Percentiles rank a stretch among this genome's conserved stretches.
These are phyloP conservation scores for Syndactyla subalaris DNA, from an alignment of 2,797 vertebrate species.

Conservation along the genomic window DNA sequence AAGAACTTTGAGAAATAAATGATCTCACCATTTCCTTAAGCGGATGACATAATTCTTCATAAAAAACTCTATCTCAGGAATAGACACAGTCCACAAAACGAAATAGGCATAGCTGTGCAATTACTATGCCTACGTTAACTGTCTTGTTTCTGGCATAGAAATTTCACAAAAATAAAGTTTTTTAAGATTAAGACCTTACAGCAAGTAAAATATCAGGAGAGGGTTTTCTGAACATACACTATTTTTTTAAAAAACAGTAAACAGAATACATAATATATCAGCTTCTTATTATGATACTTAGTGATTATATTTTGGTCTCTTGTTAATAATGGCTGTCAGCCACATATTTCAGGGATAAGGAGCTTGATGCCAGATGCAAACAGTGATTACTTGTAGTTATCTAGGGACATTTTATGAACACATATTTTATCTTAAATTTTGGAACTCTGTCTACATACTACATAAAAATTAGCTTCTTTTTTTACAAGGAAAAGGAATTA, in stretches of 20 bases:
- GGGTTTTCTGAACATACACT: neutral
- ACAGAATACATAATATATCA: neutral
- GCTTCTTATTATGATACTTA: neutral
- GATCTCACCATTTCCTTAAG: constrained; percentile 43
- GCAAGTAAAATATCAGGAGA: neutral
- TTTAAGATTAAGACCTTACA: neutral
- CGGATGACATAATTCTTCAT: constrained; percentile 6
- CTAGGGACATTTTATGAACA: neutral
- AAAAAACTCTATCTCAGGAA: neutral
- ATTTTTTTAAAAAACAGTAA: neutral
- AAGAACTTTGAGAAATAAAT: constrained; percentile 64
- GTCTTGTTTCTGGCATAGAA: neutral
- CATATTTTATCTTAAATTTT: neutral
- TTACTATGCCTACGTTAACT: neutral
- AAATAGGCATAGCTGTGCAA: neutral
- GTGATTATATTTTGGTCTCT: neutral
- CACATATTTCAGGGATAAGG: neutral
- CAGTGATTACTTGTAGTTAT: neutral
- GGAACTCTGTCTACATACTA: neutral
- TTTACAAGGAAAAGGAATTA: neutral
- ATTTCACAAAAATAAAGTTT: neutral
- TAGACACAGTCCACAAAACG: neutral
- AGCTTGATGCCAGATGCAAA: neutral
- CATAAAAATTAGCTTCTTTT: neutral
- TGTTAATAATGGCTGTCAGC: neutral